Conservation (phyloP, 92 coral and sea anemone species). For the Palythoa grandiflora region DNA sequence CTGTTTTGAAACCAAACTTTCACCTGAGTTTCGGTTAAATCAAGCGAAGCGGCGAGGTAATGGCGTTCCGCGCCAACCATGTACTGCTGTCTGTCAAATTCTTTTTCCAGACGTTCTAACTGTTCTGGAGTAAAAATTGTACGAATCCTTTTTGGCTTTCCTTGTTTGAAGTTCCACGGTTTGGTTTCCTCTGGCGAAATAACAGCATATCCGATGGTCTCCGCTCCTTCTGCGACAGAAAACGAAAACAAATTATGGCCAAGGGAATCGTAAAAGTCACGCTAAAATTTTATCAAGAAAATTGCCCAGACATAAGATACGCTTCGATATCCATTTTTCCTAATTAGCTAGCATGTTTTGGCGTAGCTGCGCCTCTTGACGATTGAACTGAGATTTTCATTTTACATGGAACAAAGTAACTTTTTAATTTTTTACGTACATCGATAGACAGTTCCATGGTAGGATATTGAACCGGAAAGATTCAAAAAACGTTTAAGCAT, state of each 20-base stretch:
- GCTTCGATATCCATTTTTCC: no score
- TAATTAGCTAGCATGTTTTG: no score
- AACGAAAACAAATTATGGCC: not conserved
- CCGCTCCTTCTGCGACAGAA: constrained; percentile 63
- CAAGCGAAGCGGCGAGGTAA: constrained; percentile 94
- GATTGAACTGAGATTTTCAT: no score
- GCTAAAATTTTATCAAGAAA: not conserved
- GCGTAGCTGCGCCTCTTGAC: no score
- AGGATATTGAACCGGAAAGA: no score
- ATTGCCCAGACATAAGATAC: not conserved
- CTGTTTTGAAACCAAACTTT: constrained; percentile 99
- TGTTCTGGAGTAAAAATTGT: constrained; percentile 99
- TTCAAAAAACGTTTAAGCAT: no score
- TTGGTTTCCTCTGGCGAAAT: constrained; percentile 79
- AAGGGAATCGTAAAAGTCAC: not conserved
- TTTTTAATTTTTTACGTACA: no score
- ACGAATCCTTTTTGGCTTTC: constrained; percentile 96
- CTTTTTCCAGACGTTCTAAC: constrained; percentile 93
- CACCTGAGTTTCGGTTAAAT: constrained; percentile 97
- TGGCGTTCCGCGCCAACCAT: constrained; percentile 98
- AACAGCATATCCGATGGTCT: constrained; percentile 70
- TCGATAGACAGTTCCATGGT: no score
- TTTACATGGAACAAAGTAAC: no score
- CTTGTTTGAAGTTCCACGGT: constrained; percentile 96
- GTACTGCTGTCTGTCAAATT: constrained; percentile 95